Base-by-base conservation (phyloP, 2,888 invertebrate species). In the Phlogophora meticulosa region DNA sequence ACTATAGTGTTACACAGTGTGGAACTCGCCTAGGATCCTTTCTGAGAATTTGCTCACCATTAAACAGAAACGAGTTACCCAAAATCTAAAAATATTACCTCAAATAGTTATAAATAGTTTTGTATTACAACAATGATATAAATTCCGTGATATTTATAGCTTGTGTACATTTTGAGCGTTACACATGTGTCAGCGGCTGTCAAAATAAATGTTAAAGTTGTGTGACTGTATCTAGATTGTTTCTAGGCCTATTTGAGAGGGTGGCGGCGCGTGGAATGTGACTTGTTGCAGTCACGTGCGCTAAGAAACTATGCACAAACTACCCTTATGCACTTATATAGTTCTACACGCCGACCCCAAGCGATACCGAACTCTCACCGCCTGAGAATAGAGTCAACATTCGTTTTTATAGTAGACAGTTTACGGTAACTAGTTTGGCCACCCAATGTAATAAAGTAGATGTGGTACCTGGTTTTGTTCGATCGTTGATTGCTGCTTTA, bases 231-330 rank as follows among this genome's bases (percentile, higher is more conserved):
- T 58, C 62, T 40, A 53, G 64, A 66, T 62, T 82, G 67, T 68
- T 67, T 72, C 76, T 83, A 88, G 88, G 88, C 87, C 85, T 87
- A 80, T 59, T 59, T 64, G 71, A 77, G 57, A 7, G 17, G 20
- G 49, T 24, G 38, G 78, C 71, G 76, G 82, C 56, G 78, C 76
- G 84, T 84, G 88, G 88, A 87, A 87, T 87, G 87, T 87, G 86
- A 93, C 91, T 93, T 93, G 94, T 94, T 94, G 94, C 94, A 92
- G 88, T 89, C 90, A 90, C 90, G 89, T 90, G 91, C 88, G 87
- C 87, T 83, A 85, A 82, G 84, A 79, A 89, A 87, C 85, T 85
- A 79, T 84, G 81, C 81, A 77, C 78, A 73, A 81, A 83, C 84
- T 85, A 83, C 80, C 83, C 81, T 81, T 80, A 80, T 77, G 74